Base-by-base conservation (phyloP, 2,113 vertebrate genomes). In the Scomber japonicus region DNA sequence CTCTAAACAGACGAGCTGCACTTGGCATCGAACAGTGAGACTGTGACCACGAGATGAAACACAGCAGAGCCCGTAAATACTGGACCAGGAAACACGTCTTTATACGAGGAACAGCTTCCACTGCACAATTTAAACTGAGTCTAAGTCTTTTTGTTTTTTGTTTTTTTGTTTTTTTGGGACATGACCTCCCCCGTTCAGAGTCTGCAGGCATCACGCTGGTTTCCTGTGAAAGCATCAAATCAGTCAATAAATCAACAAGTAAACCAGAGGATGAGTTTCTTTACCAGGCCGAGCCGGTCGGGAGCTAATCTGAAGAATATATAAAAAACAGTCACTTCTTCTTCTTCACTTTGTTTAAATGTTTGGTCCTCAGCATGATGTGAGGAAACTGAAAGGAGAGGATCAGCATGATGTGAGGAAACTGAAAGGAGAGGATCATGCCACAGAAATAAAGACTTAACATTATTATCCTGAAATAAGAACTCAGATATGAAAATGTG, bases 391-490 rank as follows among this genome's bases (percentile, higher is more conserved):
- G 54, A 81, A 81, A 73, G 49, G 31, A 13, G 50, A 69, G 67
- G 62, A 69, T 4, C 66, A 16, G 40, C 44, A 27, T 11, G 4
- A n/a, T 40, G 35, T 40, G 35, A 62, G 46, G 46, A 30, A 44
- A 4, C 40, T 71, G 54, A 81, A 81, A 73, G 49, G 31, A 13
- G 50, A 69, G 67, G 62, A 69, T 4, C 66, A 16, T 62, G 71
- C 15, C 14, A 5, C 4, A 12, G 19, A 73, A 67, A 31, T 12
- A 56, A 79, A 69, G 11, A 27, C 60, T 10, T 0, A 48, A 40
- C 3, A 16, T 21, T 21, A 21, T 21, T 19, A 35, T 54, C 12
- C 51, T 44, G 4, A 4, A 40, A 55, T 57, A 11, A 57, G 24
- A 61, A 70, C 40, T 53, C 19, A 12, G 50, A 24, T 27, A n/a